Percentiles rank a stretch among this genome's conserved stretches.
phyloP scores from a whole-genome alignment of 2,113 vertebrate species.

The Lophochroa leadbeateri region DNA sequence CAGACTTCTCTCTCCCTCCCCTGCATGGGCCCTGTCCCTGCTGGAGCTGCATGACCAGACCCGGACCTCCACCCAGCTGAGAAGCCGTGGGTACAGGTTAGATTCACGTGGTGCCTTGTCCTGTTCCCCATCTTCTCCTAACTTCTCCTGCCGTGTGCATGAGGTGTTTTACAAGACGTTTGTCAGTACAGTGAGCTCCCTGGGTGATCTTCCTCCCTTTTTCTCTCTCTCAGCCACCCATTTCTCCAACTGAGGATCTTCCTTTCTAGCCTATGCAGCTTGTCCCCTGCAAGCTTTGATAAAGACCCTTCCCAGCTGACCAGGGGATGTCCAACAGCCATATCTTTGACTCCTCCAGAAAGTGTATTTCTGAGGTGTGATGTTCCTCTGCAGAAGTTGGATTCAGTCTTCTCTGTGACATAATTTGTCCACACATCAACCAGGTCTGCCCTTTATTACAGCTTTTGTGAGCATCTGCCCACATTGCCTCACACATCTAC shows the following conservation, averaged over 20 bases:
- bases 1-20: not conserved
- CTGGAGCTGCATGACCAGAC: not conserved
- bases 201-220: not conserved
- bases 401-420: not conserved
- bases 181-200: not conserved
- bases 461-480: not conserved
- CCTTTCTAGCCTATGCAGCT: not conserved
- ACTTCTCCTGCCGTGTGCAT: not conserved
- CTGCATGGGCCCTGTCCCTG: not conserved
- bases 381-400: not conserved
- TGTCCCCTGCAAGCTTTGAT: not conserved
- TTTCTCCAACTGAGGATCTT: not conserved
- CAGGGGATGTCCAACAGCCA: not conserved
- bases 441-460: not conserved
- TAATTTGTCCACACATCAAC: not conserved
- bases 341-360: not conserved
- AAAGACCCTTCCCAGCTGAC: not conserved
- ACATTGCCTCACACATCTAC: not conserved
- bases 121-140: not conserved
- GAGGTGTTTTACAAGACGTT: not conserved
- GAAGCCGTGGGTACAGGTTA: not conserved
- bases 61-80: not conserved
- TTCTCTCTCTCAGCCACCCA: not conserved
- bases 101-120: not conserved
- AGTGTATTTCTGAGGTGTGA: not conserved